Base-by-base conservation (phyloP, 2,113 vertebrate genomes). In the Lophotis ruficrista region DNA sequence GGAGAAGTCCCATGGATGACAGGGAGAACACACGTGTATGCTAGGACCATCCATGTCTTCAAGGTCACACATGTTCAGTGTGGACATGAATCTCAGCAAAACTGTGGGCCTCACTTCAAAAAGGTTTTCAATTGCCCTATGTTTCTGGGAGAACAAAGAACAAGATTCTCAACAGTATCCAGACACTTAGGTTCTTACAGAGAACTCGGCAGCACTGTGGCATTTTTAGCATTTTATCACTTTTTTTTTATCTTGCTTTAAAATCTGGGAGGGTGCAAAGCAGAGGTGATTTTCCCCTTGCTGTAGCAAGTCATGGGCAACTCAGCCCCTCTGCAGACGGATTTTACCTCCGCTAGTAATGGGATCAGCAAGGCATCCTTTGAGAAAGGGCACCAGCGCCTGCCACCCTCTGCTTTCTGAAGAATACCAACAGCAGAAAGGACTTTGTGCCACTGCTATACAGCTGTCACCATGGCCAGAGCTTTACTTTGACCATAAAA, bases 31-130 rank as follows among this genome's bases (percentile, higher is more conserved):
- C 9, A 16, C 1, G 2, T 28, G 28, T 35, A 2, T 69, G 33
- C 45, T 35, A 41, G 37, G 77, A 53, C 20, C 23, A 24, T 7
- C 27, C 2, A 0, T 8, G 3, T 53, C 38, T 50, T 76, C 43
- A 37, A 61, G 13, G 38, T 54, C 47, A n/a, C 18, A 12, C 0
- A 0, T 56, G 19, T 68, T 89, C 37, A 33, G 7, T 3, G 10
- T 51, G 62, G 33, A 28, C 13, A 27, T 17, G 14, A 75, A 89
- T 61, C 45, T 80, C 64, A 78, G 81, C 66, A 57, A 45, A 66
- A 61, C 23, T 45, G 48, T 0, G 2, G 31, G 27, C 45, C n/a
- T 71, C 1, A 1, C 43, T 79, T 53, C 83, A 43, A 56, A 68
- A 79, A 51, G 24, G 38, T 71, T 87, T 56, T 62, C 25, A 62